Percentiles rank a stretch among this genome's conserved stretches.
phyloP scores from a whole-genome alignment of 1,140 invertebrate species.

The Tetraneura akinire region DNA sequence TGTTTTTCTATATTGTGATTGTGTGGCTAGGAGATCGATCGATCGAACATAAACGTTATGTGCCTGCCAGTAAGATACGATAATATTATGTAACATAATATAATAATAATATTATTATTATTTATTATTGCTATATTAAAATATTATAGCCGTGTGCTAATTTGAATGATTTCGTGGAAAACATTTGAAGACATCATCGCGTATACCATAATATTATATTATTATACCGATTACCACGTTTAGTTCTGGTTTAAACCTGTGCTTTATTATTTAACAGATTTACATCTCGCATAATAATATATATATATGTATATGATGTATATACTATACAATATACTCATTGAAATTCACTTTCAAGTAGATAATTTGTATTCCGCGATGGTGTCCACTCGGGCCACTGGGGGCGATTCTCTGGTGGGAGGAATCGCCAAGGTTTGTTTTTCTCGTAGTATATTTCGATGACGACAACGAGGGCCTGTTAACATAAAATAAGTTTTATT shows the following conservation, averaged over 20 bases:
- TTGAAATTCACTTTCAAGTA: slow-evolving; percentile 2
- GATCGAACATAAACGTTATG: too few relatives aligned
- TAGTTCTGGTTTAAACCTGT: background rate
- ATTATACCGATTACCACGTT: slow-evolving; percentile 2
- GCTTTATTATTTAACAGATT: background rate
- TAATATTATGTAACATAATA: too few relatives aligned
- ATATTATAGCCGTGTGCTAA: background rate
- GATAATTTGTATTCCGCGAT: slow-evolving; percentile 13
- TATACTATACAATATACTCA: background rate
- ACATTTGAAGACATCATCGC: background rate
- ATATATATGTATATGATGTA: too few relatives aligned
- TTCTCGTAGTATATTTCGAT: background rate
- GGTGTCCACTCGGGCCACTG: background rate
- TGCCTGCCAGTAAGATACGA: too few relatives aligned
- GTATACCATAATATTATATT: background rate
- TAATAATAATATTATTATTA: too few relatives aligned
- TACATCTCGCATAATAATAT: too few relatives aligned
- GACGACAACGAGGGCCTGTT: background rate
- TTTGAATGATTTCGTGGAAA: background rate
- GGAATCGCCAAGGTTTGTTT: slow-evolving; percentile 13
- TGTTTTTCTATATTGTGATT: background rate
- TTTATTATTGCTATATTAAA: too few relatives aligned
- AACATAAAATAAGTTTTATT: background rate
- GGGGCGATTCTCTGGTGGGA: background rate
- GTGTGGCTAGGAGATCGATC: background rate